Percentiles rank a stretch among this genome's conserved stretches.
Evolutionary conservation across 2,797 vertebrate species (phyloP).

Genomic region (Danio albolineatus): DNA sequence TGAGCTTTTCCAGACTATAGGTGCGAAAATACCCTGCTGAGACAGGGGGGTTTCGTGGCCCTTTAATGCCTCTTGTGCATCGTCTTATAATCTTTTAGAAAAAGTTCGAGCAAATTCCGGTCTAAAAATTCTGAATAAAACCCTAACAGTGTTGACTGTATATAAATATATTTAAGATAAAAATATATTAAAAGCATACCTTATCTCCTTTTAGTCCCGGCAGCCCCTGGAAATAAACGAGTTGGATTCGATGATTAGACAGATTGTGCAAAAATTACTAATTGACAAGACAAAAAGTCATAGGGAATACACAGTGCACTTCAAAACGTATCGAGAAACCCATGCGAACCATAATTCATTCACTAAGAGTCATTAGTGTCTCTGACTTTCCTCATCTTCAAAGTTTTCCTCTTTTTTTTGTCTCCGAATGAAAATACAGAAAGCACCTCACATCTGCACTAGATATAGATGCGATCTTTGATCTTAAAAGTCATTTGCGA

Average conservation of each 20-base stretch:
- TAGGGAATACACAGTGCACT: not conserved
- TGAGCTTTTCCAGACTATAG: no score
- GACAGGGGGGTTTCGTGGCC: no score
- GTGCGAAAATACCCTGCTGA: no score
- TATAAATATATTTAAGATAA: no score
- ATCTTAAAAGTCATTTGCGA: constrained; percentile 28
- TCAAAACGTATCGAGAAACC: not conserved
- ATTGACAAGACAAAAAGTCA: constrained; percentile 7
- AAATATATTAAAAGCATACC: constrained; percentile 36
- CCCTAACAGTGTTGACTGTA: no score
- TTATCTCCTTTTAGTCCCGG: constrained; percentile 62
- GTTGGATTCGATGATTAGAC: not conserved
- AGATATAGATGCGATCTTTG: constrained; percentile 17
- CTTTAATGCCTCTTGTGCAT: no score
- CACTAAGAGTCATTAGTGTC: not conserved
- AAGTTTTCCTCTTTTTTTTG: not conserved
- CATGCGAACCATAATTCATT: constrained; percentile 1
- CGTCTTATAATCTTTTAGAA: no score
- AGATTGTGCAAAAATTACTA: constrained; percentile 21
- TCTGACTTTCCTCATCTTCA: not conserved
- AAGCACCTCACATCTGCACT: constrained; percentile 28
- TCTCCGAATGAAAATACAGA: not conserved
- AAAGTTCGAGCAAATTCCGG: no score
- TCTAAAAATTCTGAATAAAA: no score
- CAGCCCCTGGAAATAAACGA: constrained; percentile 50